phyloP scores from a whole-genome alignment of 2,113 vertebrate species.

The Phainopepla nitens region DNA sequence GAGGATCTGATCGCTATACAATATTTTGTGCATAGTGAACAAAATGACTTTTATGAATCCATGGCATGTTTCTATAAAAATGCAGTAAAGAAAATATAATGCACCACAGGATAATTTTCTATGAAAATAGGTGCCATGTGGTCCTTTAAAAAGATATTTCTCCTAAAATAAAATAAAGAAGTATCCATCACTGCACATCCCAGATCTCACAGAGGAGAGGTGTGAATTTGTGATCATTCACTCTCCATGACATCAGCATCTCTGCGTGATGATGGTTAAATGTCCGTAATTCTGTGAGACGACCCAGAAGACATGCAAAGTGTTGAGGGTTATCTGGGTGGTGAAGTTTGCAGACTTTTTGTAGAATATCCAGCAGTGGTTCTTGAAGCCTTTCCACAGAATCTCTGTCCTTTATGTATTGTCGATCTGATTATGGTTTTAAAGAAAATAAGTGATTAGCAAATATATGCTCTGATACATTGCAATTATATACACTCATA shows the following conservation, averaged over 20 bases:
- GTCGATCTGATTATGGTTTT: conserved; percentile 79
- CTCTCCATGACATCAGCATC: conserved; percentile 94
- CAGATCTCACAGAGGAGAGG: conserved; percentile 98
- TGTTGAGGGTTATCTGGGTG: conserved; percentile 90
- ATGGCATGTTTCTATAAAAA: conserved; percentile 34
- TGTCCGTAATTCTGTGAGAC: conserved; percentile 91
- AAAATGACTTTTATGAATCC: not conserved
- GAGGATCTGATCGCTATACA: conserved; percentile 3
- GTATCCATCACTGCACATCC: conserved; percentile 86
- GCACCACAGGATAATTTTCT: not conserved
- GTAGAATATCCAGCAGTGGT: conserved; percentile 85
- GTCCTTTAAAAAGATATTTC: conserved; percentile 9
- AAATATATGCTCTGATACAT: not conserved
- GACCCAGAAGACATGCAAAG: conserved; percentile 93
- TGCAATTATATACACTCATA: not conserved
- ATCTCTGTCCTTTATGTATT: conserved; percentile 88
- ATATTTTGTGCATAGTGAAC: conserved; percentile 7
- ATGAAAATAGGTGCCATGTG: not conserved
- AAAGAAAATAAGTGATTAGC: not conserved
- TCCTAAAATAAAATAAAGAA: not conserved
- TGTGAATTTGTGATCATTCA: conserved; percentile 94
- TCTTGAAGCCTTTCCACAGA: conserved; percentile 94
- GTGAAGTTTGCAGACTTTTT: conserved; percentile 86
- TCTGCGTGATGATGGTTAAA: conserved; percentile 94
- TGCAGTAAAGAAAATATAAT: conserved; percentile 9